Evolutionary conservation across 2,113 vertebrate genomes (phyloP).

Genomic region (Glaucidium brasilianum): DNA sequence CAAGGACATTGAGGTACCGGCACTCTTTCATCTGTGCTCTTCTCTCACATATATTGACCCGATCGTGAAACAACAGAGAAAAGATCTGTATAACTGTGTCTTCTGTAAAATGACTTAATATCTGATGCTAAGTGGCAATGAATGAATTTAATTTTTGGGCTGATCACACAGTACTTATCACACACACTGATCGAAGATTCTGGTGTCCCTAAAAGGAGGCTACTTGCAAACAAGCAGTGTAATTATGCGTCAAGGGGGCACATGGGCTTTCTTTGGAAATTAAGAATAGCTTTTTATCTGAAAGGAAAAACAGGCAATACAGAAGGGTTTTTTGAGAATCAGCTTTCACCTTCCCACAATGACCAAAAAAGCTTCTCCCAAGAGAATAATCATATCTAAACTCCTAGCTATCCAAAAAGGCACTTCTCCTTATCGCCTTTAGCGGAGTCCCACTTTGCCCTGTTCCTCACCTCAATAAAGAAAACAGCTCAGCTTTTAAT

Average conservation of each 20-base stretch:
- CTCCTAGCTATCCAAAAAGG: not conserved
- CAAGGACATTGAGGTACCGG: not conserved
- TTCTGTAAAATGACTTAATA: not conserved
- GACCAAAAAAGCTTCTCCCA: not conserved
- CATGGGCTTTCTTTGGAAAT: not conserved
- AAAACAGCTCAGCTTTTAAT: not conserved
- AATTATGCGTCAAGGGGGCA: not conserved
- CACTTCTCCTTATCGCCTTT: not conserved
- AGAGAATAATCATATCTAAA: constrained; percentile 1
- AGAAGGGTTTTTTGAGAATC: not conserved
- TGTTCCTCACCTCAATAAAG: not conserved
- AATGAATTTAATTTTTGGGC: not conserved
- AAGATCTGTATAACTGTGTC: not conserved
- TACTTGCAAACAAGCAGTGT: not conserved
- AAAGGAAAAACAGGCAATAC: not conserved
- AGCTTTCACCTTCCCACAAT: not conserved
- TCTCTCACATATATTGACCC: not conserved
- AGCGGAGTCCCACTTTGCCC: not conserved
- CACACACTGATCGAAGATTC: not conserved
- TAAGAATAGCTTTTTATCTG: not conserved
- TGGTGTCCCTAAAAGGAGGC: not conserved
- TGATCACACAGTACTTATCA: not conserved
- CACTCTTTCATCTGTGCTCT: not conserved
- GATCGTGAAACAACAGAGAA: not conserved
- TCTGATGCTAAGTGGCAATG: not conserved